Percentiles rank a stretch among this genome's conserved stretches.
These are phyloP conservation scores for Lasioglossum vierecki DNA, from an alignment of 2,888 invertebrate genomes.

Conservation along the genomic window DNA sequence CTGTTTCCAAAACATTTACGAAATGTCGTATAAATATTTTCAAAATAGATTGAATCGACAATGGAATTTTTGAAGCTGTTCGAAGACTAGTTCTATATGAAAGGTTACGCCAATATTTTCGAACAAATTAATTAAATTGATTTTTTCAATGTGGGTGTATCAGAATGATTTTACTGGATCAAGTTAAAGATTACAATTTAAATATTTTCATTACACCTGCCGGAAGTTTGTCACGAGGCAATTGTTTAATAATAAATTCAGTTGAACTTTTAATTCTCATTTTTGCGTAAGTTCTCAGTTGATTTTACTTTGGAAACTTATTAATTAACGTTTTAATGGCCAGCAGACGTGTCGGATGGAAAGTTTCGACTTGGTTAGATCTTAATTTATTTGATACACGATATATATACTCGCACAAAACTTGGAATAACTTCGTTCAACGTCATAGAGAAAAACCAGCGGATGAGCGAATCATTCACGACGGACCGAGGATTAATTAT, in stretches of 20 bases:
- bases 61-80: background rate
- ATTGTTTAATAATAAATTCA: background rate
- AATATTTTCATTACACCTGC: background rate
- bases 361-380: background rate
- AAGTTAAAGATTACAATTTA: background rate
- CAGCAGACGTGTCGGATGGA: too few relatives aligned
- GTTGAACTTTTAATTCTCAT: background rate
- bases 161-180: background rate
- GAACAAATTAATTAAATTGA: background rate
- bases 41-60: background rate
- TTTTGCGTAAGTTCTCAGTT: background rate
- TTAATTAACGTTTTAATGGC: background rate
- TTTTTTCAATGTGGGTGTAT: background rate
- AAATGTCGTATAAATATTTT: background rate
- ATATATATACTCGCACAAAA: background rate
- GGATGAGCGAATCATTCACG: background rate
- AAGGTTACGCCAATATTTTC: background rate
- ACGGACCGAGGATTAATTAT: background rate
- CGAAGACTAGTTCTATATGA: background rate
- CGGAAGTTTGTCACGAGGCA: too few relatives aligned
- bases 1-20: background rate
- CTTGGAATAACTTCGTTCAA: background rate
- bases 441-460: background rate
- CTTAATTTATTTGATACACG: background rate
- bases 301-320: background rate